Conservation (phyloP, 2,113 vertebrate genomes). For the Burhinus oedicnemus region DNA sequence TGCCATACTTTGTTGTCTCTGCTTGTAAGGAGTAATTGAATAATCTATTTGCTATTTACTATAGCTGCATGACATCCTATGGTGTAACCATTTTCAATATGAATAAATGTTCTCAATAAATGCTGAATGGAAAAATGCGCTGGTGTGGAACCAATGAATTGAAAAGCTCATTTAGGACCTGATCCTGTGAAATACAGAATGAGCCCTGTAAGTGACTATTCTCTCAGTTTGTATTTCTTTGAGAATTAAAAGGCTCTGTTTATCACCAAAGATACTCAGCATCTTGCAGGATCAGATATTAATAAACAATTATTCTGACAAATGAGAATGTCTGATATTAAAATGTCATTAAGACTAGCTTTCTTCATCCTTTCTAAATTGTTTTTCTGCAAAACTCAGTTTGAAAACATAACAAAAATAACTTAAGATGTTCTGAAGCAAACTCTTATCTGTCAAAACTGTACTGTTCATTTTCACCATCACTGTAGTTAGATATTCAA, state of each 20-base stretch:
- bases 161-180: slow-evolving; percentile 40
- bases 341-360: not conserved
- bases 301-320: not conserved
- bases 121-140: not conserved
- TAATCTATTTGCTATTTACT: slow-evolving; percentile 60
- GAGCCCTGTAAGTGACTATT: not conserved
- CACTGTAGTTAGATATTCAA: not conserved
- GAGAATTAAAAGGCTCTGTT: not conserved
- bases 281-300: not conserved
- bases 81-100: not conserved
- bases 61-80: not conserved
- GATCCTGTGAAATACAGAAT: slow-evolving; percentile 5
- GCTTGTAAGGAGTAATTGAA: slow-evolving; percentile 55
- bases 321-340: not conserved
- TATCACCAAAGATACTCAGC: not conserved
- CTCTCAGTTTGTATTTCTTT: not conserved
- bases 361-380: not conserved
- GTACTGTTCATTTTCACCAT: not conserved
- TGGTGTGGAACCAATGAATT: slow-evolving; percentile 43
- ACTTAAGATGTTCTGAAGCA: not conserved
- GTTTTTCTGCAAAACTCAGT: not conserved
- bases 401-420: slow-evolving; percentile 8
- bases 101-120: slow-evolving; percentile 38
- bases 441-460: not conserved
- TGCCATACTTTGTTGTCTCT: slow-evolving; percentile 59